Percentiles rank a stretch among this genome's conserved stretches.
Evolutionary conservation across 2,113 vertebrate species (phyloP).

Genomic region (Oreocharis arfaki): DNA sequence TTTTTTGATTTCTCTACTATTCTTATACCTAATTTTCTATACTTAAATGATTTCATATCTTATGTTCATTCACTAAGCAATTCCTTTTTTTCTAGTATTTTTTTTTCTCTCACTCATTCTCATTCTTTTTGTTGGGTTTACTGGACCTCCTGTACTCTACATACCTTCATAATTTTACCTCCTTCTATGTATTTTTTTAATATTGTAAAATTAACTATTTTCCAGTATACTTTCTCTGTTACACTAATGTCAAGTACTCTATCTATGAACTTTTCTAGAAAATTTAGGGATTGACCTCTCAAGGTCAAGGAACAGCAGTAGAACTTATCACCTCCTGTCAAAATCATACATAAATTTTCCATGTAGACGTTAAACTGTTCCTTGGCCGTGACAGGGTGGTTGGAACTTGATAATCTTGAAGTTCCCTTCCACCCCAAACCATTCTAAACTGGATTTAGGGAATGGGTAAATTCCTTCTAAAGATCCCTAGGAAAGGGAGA

Average conservation of each 20-base stretch:
- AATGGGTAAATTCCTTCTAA: neutral
- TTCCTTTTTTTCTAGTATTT: rapidly evolving
- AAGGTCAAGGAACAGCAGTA: neutral
- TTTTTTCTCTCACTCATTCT: neutral
- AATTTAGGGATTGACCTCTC: neutral
- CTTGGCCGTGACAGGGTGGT: neutral
- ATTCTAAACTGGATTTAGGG: neutral
- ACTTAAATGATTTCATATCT: rapidly evolving
- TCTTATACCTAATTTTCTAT: rapidly evolving
- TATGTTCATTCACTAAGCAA: rapidly evolving
- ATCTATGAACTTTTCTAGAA: rapidly evolving
- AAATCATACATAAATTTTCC: neutral
- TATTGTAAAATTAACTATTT: neutral
- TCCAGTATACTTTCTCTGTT: rapidly evolving
- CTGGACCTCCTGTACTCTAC: rapidly evolving
- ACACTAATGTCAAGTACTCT: rapidly evolving
- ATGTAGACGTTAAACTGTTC: neutral
- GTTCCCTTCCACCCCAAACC: neutral
- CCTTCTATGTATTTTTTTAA: neutral
- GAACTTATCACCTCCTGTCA: neutral
- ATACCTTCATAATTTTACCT: neutral
- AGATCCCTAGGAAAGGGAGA: neutral
- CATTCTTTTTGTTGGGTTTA: neutral
- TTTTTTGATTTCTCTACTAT: neutral
- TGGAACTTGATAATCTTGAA: neutral